Evolutionary conservation across 92 coral and sea anemone species (phyloP), one percentile per base, ranked within the genome.

Genomic region (Phenganax marumi): DNA sequence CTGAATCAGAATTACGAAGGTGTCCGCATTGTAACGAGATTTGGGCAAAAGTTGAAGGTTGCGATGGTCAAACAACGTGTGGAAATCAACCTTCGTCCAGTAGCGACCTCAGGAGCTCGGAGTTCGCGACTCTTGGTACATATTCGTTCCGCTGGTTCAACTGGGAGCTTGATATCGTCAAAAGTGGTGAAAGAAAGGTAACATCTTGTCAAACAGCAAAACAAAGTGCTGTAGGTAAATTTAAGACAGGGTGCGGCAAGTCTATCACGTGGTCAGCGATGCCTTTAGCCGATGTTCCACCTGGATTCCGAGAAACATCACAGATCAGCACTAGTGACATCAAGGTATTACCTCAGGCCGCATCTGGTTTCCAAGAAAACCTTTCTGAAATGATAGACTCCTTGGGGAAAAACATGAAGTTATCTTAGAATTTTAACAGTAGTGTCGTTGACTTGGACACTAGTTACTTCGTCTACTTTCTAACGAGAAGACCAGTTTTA

Each of bases 31-130:
- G 86, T 50, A 11, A 55, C 68, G 23, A 18, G 6, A 58, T 83
- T n/a, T 83, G 86, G 86, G 62, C 86, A 48, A 83, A 83, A 58
- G 82, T 73, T 17, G 86, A 83, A 50, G 86, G 86, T 0, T 83
- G 86, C 39, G 86, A 83, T n/a, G 86, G 82, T 21, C 8, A 22
- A 9, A 83, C 86, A 83, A 83, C 82, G 70, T 83, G 86, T 46
- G 86, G 86, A 83, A 73, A 56, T 0, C 82, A 70, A 43, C 86
- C 82, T 1, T 10, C 48, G 6, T 18, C n/a, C 48, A 79, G 39
- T 78, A 83, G 63, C 83, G 86, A 83, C 73, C 10, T 83, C 56
- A 83, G 86, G n/a, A 79, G 75, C 12, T 14, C 79, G 75, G 70
- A 77, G 47, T 83, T 33, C 62, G 82, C 86, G n/a, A 79, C 43